These are phyloP conservation scores for Parauchenoglanis punctatus DNA, from an alignment of 2,797 vertebrate genomes.

Conservation along the genomic window DNA sequence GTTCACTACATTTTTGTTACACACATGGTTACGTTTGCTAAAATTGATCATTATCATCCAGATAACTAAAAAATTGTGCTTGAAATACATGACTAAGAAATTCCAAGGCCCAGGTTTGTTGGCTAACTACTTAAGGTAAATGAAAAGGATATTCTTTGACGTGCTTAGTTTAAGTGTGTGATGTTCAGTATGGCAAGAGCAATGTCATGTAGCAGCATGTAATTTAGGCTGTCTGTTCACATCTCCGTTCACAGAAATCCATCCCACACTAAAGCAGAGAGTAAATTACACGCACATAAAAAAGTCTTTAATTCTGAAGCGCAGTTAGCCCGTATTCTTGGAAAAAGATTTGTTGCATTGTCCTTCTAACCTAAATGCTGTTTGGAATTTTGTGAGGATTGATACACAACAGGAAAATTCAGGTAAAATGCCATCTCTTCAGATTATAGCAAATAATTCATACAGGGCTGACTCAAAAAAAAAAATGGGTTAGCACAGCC, in stretches of 20 bases:
- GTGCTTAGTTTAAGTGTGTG: background rate
- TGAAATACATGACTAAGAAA: background rate
- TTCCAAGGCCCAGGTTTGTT: background rate
- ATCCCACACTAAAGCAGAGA: background rate
- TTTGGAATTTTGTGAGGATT: background rate
- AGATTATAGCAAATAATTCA: conserved; percentile 15
- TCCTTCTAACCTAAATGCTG: background rate
- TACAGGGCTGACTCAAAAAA: background rate
- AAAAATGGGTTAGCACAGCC: background rate
- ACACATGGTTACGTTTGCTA: background rate
- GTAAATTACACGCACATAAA: background rate
- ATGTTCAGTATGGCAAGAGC: background rate
- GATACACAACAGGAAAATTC: background rate
- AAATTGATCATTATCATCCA: background rate
- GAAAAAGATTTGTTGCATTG: background rate
- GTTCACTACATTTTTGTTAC: background rate
- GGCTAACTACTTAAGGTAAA: background rate
- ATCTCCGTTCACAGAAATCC: background rate
- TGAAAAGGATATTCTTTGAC: background rate
- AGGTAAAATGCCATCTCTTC: conserved; percentile 14
- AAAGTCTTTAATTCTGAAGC: background rate
- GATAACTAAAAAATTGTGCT: background rate
- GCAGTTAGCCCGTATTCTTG: background rate
- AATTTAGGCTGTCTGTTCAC: conserved; percentile 1
- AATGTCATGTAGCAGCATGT: background rate